These are phyloP conservation scores for Enteromius mattozi DNA, from an alignment of 2,797 vertebrate species.

Conservation along the genomic window DNA sequence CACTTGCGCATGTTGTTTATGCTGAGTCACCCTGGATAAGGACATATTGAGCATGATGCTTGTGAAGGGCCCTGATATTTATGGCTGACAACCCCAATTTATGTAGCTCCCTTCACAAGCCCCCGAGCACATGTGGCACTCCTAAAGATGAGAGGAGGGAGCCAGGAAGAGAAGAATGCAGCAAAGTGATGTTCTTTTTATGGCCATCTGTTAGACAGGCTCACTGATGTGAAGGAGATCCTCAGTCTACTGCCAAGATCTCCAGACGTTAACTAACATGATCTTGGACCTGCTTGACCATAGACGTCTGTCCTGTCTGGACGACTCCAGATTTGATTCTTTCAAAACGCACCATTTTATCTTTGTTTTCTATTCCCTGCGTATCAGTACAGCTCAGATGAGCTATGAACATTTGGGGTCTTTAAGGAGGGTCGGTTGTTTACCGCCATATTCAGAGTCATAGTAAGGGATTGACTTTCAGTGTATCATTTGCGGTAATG, in stretches of 20 bases:
- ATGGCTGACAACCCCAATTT: conserved; percentile 38
- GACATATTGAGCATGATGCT: conserved; percentile 38
- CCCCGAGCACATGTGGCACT: conserved; percentile 40
- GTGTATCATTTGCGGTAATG: background rate
- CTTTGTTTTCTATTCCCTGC: background rate
- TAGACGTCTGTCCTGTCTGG: background rate
- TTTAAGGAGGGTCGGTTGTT: background rate
- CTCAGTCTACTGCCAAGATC: conserved; percentile 10
- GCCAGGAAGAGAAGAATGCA: conserved; percentile 29
- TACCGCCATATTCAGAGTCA: background rate
- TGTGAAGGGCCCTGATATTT: conserved; percentile 7
- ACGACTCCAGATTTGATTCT: background rate
- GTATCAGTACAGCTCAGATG: background rate
- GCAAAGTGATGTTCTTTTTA: conserved; percentile 35
- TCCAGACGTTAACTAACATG: conserved; percentile 15
- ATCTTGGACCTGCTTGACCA: conserved; percentile 14
- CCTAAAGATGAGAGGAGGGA: conserved; percentile 35
- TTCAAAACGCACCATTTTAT: background rate
- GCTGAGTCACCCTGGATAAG: conserved; percentile 52
- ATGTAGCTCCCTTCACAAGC: conserved; percentile 33
- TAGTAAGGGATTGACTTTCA: conserved; percentile 12
- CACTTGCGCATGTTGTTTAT: conserved; percentile 6
- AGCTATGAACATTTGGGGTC: background rate
- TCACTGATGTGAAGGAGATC: conserved; percentile 9
- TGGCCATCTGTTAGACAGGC: conserved; percentile 39